Percentiles rank a stretch among this genome's conserved stretches.
These are phyloP conservation scores for Leptinotarsa peninsularis DNA, from an alignment of 2,888 invertebrate species.

Conservation along the genomic window DNA sequence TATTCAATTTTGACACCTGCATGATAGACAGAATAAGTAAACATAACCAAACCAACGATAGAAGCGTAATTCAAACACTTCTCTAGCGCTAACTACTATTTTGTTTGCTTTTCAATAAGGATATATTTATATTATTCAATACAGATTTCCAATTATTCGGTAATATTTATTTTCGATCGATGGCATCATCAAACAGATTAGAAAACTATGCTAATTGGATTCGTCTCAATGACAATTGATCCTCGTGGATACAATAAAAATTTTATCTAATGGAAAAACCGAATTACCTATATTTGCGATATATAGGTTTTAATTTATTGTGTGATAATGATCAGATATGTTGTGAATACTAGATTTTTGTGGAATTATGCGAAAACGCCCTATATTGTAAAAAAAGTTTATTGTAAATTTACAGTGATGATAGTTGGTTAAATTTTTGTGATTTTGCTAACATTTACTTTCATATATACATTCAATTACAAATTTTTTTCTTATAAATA, in stretches of 20 bases:
- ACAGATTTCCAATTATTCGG: neutral
- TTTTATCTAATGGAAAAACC: neutral
- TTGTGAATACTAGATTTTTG: too few relatives aligned
- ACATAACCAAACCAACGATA: neutral
- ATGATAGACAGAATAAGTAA: neutral
- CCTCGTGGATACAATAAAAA: neutral
- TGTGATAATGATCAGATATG: too few relatives aligned
- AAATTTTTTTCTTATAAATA: too few relatives aligned
- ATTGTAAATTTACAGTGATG: too few relatives aligned
- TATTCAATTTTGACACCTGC: neutral
- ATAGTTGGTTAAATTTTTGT: too few relatives aligned
- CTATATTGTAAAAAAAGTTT: too few relatives aligned
- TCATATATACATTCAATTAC: too few relatives aligned
- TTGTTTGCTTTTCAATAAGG: neutral
- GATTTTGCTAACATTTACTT: too few relatives aligned
- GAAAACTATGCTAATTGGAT: neutral
- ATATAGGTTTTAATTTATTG: neutral
- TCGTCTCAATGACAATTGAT: neutral
- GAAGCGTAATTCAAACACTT: neutral
- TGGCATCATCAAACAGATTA: slow-evolving; percentile 14
- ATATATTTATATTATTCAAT: slow-evolving; percentile 3
- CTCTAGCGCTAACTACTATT: neutral
- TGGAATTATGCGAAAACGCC: too few relatives aligned
- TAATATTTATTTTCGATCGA: slow-evolving; percentile 24
- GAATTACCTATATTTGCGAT: neutral